A percentile compares a stretch with the other conserved stretches of the same genome.
Evolutionary conservation across 2,113 vertebrate species (phyloP).

Genomic region (cat (Felis catus)): F.catus_Fca126_mat1.0 CM031416.1:78554501-78555000

Average conservation of each 20-base stretch:
- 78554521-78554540: not conserved
- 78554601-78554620: not conserved
- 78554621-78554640: conserved; percentile 12
- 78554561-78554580: not conserved
- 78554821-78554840: not conserved
- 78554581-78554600: not conserved
- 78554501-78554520: not conserved
- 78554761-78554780: not conserved
- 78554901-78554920: not conserved
- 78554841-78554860: not conserved
- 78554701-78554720: not conserved
- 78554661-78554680: not conserved
- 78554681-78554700: not conserved
- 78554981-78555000: not conserved
- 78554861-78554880: not conserved
- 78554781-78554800: not conserved
- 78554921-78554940: not conserved
- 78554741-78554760: not conserved
- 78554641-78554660: not conserved
- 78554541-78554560: not conserved
- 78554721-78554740: not conserved
- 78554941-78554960: not conserved
- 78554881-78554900: not conserved
- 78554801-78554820: conserved; percentile 17
- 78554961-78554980: not conserved